Evolutionary conservation across 1,140 invertebrate genomes (phyloP).

Genomic region (Drosophila subobscura): DNA sequence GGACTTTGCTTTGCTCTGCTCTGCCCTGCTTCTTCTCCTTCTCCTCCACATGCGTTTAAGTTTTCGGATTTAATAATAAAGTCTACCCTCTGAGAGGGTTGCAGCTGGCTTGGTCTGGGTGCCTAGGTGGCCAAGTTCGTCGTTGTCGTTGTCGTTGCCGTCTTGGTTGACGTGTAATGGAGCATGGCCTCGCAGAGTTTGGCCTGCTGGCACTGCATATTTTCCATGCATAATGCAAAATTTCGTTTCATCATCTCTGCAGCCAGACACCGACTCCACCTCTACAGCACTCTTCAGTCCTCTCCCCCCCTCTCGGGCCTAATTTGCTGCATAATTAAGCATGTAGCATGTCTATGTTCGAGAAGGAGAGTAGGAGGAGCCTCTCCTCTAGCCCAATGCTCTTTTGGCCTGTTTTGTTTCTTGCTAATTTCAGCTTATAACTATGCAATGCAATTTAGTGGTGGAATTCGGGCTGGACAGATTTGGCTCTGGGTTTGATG

Average conservation of each 20-base stretch:
- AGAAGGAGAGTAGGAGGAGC: neutral
- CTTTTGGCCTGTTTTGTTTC: constrained; percentile 44
- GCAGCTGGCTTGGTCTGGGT: constrained; percentile 4
- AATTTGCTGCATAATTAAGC: constrained; percentile 81
- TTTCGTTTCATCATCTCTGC: constrained; percentile 72
- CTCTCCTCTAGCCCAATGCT: constrained; percentile 7
- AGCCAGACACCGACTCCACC: constrained; percentile 21
- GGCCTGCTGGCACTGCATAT: constrained; percentile 54
- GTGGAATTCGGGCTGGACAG: constrained; percentile 12
- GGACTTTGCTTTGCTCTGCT: neutral
- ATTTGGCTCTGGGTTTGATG: too few relatives aligned
- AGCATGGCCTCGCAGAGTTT: constrained; percentile 51
- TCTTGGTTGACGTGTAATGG: constrained; percentile 71
- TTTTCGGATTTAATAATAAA: constrained; percentile 80
- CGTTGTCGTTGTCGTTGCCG: constrained; percentile 25
- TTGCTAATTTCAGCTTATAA: constrained; percentile 21
- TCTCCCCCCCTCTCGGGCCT: constrained; percentile 58
- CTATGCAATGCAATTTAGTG: constrained; percentile 35
- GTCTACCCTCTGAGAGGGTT: constrained; percentile 7
- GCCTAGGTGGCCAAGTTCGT: constrained; percentile 42
- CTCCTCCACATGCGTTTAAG: constrained; percentile 63
- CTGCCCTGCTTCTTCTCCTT: neutral
- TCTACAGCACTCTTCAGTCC: constrained; percentile 3
- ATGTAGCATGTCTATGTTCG: constrained; percentile 56
- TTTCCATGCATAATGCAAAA: constrained; percentile 79